Percentiles rank a stretch among this genome's conserved stretches.
Conservation (phyloP, 2,113 vertebrate species). For the Andinoacara biseriatus region DNA sequence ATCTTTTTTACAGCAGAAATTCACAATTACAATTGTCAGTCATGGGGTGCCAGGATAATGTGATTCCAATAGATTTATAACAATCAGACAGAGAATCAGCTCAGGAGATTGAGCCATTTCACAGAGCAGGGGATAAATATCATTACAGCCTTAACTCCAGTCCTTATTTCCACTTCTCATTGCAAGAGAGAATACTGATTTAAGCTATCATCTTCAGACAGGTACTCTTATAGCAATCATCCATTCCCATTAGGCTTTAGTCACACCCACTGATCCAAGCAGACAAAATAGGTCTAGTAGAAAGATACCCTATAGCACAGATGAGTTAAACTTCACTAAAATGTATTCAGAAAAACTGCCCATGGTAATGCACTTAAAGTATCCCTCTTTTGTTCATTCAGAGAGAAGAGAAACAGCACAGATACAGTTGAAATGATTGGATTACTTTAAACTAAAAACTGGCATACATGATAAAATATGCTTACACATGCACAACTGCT, state of each 20-base stretch:
- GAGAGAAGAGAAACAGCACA: conserved; percentile 11
- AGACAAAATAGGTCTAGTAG: conserved; percentile 45
- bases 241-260: conserved; percentile 71
- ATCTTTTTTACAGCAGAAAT: conserved; percentile 8
- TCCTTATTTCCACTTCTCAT: conserved; percentile 67
- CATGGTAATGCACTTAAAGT: not conserved
- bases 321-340: conserved; percentile 18
- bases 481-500: conserved; percentile 52
- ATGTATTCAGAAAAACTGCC: conserved; percentile 25
- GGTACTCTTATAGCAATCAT: conserved; percentile 71
- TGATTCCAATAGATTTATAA: conserved; percentile 73
- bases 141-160: conserved; percentile 63
- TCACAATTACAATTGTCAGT: conserved; percentile 34
- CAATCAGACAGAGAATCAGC: conserved; percentile 64
- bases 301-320: conserved; percentile 33
- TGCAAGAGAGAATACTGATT: conserved; percentile 70
- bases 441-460: conserved; percentile 49
- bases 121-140: conserved; percentile 70
- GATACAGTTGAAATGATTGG: conserved; percentile 23
- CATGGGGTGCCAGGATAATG: conserved; percentile 69
- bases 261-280: conserved; percentile 61
- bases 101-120: conserved; percentile 72
- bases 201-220: conserved; percentile 71
- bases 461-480: conserved; percentile 54
- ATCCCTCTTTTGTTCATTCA: conserved; percentile 21